Evolutionary conservation across 2,888 invertebrate species (phyloP), one percentile per base, ranked within the genome.

Genomic region (Caenorhabditis sulstoni): DNA sequence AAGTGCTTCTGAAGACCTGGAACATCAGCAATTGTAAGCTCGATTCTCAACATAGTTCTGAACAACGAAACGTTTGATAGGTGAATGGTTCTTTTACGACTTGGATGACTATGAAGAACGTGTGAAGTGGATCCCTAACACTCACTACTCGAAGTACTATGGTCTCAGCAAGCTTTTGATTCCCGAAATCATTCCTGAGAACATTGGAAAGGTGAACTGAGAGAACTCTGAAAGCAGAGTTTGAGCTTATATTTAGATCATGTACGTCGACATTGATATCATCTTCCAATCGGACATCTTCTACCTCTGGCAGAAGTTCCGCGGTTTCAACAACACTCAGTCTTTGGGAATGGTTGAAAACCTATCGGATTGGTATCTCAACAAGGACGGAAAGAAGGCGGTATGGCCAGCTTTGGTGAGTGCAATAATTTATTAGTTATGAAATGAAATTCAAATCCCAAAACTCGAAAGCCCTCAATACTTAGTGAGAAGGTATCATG

Each of bases 121-220:
- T 4, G 78, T 85, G 1, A 55, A 73, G 3, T 85, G 85, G 85
- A 82, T 85, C 49, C 85, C 83, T 9, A 85, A 83, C 22, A 45
- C 45, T 20, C 85, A 85, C 20, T 85, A 85, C 45, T 85, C 85
- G 0, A 77, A 76, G 5, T 49, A 68, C 1, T 82, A 71, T 29
- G 83, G 81, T 14, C 45, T 85, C 22, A 66, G 65, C 37, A 85
- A 85, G 58, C 73, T 85, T 9, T 14, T 83, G 29, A 53, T 85
- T 35, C 79, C 85, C 8, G 81, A 77, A 47, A 81, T 83, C 29
- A 57, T 68, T 3, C 45, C 67, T 0, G 23, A 59, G 0, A 47
- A 52, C 7, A 41, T 79, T 16, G 62, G 67, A 37, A 73, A 70
- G 61, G 78, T 75, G 16, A 18, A 14, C n/a, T 16, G 2, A 5